Conservation (phyloP, 1,140 invertebrate species). For the Armadillidium nasatum region DNA sequence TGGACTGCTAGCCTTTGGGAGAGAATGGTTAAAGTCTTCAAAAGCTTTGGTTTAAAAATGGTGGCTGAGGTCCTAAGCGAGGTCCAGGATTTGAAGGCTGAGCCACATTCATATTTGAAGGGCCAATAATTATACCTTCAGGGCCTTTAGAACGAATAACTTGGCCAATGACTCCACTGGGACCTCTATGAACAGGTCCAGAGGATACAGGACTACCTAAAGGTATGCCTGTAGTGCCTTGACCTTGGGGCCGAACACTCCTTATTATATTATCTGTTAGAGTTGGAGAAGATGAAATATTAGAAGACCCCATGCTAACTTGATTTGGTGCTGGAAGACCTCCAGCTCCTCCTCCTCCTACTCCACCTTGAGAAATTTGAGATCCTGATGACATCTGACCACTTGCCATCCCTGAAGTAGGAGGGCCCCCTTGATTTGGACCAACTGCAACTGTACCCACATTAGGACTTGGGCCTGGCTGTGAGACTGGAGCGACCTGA, state of each 20-base stretch:
- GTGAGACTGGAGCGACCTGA: slow-evolving; percentile 32
- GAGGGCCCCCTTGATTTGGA: slow-evolving; percentile 10
- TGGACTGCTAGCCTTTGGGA: too few relatives aligned
- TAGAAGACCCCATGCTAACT: background rate
- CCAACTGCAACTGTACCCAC: slow-evolving; percentile 22
- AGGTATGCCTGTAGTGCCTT: slow-evolving; percentile 52
- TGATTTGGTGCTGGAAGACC: slow-evolving; percentile 23
- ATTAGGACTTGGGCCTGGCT: slow-evolving; percentile 32
- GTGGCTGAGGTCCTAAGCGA: slow-evolving; percentile 25
- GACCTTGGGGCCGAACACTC: slow-evolving; percentile 50
- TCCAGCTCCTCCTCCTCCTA: slow-evolving; percentile 31
- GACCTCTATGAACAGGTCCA: slow-evolving; percentile 47
- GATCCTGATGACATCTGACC: slow-evolving; percentile 29
- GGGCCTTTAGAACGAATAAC: slow-evolving; percentile 47
- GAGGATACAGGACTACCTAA: slow-evolving; percentile 48
- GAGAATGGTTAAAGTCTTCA: too few relatives aligned
- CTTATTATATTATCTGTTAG: slow-evolving; percentile 52
- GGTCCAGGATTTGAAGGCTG: slow-evolving; percentile 28
- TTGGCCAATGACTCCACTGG: slow-evolving; percentile 32
- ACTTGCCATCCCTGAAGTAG: slow-evolving; percentile 26
- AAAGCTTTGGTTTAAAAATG: slow-evolving; percentile 31
- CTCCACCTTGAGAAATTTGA: slow-evolving; percentile 28
- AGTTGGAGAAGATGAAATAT: slow-evolving; percentile 26
- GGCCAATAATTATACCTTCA: slow-evolving; percentile 35
- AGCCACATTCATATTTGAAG: slow-evolving; percentile 8